These are phyloP conservation scores for Aphaenogaster ashmeadi DNA, from an alignment of 1,140 invertebrate genomes.

Conservation along the genomic window DNA sequence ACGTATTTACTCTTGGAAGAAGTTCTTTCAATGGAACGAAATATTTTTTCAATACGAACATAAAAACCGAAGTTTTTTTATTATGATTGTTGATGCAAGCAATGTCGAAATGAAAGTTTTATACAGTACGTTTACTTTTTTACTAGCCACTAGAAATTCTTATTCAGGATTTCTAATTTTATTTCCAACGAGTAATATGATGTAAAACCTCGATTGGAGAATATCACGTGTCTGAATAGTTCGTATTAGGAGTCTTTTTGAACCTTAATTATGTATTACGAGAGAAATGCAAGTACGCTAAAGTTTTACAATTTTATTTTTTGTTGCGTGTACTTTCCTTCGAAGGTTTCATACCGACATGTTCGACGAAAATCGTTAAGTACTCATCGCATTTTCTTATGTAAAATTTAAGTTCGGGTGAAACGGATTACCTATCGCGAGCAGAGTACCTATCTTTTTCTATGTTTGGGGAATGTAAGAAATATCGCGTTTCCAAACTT, in stretches of 20 bases:
- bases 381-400: not conserved
- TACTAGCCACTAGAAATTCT: not conserved
- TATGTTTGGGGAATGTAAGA: not conserved
- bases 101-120: constrained; percentile 1
- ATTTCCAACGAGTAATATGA: not conserved
- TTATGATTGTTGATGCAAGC: not conserved
- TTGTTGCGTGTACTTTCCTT: not conserved
- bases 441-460: not conserved
- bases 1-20: constrained; percentile 2
- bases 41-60: not conserved
- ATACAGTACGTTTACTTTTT: not conserved
- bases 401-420: not conserved
- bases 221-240: not conserved
- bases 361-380: not conserved
- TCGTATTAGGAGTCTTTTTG: not conserved
- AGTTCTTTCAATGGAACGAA: not conserved
- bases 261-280: not conserved
- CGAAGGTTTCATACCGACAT: not conserved
- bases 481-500: constrained; percentile 57
- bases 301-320: constrained; percentile 16
- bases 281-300: not conserved
- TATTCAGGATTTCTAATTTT: not conserved
- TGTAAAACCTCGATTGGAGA: not conserved
- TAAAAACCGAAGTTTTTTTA: not conserved
- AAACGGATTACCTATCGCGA: not conserved